Base-by-base conservation (phyloP, 2,888 invertebrate species). In the Bimastos eiseni region DNA sequence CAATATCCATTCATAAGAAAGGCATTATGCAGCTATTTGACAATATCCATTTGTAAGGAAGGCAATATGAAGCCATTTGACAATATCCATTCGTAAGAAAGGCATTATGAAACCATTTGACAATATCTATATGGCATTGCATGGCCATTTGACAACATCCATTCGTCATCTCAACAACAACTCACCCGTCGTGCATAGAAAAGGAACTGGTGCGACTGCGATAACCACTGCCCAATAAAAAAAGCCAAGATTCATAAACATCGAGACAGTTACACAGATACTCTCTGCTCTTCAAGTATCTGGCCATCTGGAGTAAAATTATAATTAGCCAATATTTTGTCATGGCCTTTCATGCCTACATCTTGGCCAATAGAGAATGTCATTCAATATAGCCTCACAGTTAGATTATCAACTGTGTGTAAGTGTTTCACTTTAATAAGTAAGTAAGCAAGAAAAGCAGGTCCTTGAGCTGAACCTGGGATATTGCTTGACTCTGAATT, bases 161-260 rank as follows among this genome's bases (percentile, higher is more conserved):
- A n/a, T 70, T 30, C 70, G 6, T 70, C n/a, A n/a, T n/a, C 11
- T 70, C 70, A 70, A 49, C 49, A 24, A 84, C 84, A 84, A 84
- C 86, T 86, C 86, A 86, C 86, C 86, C 86, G 15, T 86, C 86
- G 37, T 86, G 86, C 86, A 86, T 36, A 34, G 86, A 86, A 34
- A 86, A 34, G 21, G 86, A 86, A 86, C 86, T 86, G 24, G 86
- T 86, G 24, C 86, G 86, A 24, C 86, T 86, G 30, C 86, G 86
- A 24, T 33, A 86, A 19, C 34, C 86, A 37, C 86, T 86, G 34
- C 36, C 86, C 86, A 70, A 49, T 19, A 70, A 70, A 70, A 70
- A 70, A 70, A n/a, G 70, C n/a, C 70, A 70, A 70, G 70, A 70
- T 70, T 6, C n/a, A 8, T 70, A 30, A 8, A 70, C 17, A 70